These are phyloP conservation scores for Chelonia mydas DNA, from an alignment of 2,797 vertebrate genomes.

Conservation along the genomic window DNA sequence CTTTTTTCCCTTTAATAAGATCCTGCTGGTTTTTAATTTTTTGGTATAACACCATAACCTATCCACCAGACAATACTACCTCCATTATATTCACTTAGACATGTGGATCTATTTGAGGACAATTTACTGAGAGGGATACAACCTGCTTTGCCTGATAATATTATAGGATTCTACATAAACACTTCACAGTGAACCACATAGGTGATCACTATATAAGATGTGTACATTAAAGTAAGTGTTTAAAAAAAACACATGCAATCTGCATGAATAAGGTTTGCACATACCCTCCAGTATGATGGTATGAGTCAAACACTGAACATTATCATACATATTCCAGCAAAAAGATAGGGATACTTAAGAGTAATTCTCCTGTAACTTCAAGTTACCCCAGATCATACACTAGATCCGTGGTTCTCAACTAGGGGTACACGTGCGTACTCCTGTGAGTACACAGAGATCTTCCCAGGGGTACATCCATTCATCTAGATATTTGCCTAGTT, in stretches of 20 bases:
- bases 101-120: neutral
- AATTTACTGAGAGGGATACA: neutral
- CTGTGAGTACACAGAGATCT: too few relatives aligned
- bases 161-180: neutral
- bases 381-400: neutral
- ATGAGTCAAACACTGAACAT: neutral
- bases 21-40: too few relatives aligned
- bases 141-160: neutral
- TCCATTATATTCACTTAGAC: neutral
- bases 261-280: neutral
- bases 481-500: too few relatives aligned
- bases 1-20: too few relatives aligned
- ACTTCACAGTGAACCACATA: neutral
- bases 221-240: neutral
- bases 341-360: fast-evolving
- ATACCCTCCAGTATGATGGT: fast-evolving
- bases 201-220: neutral
- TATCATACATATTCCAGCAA: neutral
- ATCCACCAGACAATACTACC: fast-evolving
- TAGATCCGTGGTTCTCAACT: too few relatives aligned
- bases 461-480: too few relatives aligned
- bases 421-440: too few relatives aligned
- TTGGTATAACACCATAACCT: too few relatives aligned
- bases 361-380: neutral
- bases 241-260: neutral